Evolutionary conservation across 1,140 invertebrate genomes (phyloP), one percentile per base, ranked within the genome.

Genomic region (Musca domestica): DNA sequence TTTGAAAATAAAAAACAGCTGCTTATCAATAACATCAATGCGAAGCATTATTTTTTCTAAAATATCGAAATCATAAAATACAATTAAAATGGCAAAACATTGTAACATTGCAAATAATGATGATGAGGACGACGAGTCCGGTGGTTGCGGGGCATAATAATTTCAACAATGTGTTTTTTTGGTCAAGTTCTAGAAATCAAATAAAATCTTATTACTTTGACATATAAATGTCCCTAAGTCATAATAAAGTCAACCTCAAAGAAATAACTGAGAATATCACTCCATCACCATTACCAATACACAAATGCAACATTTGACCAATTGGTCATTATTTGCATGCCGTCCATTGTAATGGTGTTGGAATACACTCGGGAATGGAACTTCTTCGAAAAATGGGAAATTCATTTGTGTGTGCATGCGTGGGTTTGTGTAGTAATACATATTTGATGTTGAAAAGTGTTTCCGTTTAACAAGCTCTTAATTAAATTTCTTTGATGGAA

Each of bases 401-500:
- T n/a, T 27, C 14, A n/a, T 10, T n/a, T n/a, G 12, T 51, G 20
- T 10, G 17, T 20, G 48, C 20, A 2, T 51, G 14, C 17, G 4
- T 48, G 1, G 15, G 5, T 48, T 48, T 48, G 15, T 51, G 17
- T 48, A 49, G 20, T 2, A 20, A 41, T 19, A n/a, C 41, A 9
- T 34, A 47, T 47, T 64, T 6, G 1, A 9, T 15, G 14, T 58
- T 58, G 6, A 51, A 54, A 19, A 51, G n/a, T 67, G 58, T 67
- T 56, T 48, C 58, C 54, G 66, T 49, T 49, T 41, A 41, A 41
- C 67, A 69, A 69, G 30, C 66, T 69, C 61, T 69, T 69, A 69
- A 69, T 69, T 69, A 69, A 69, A 48, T 69, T 69, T 69, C 68
- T 69, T 69, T 69, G 51, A 69, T 47, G 63, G 61, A 69, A 25